Evolutionary conservation across 2,113 vertebrate species (phyloP), one percentile per base, ranked within the genome.

Genomic region (Uria aalge): DNA sequence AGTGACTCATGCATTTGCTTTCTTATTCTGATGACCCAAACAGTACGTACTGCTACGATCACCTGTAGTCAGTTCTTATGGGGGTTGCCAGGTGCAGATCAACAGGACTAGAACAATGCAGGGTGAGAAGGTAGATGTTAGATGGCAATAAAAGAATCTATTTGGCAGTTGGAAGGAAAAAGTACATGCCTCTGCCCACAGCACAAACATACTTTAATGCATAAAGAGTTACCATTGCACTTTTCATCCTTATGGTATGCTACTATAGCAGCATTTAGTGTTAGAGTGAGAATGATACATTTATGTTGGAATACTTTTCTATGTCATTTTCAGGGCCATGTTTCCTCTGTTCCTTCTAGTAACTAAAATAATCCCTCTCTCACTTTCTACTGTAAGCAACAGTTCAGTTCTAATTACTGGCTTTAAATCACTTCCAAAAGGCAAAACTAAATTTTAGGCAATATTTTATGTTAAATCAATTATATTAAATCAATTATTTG

Each of bases 161-260:
- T 81, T 77, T 60, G 69, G 34, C 53, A 78, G 30, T 8, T 40
- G 50, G 62, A 80, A 53, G 20, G 50, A 23, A 47, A 34, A 76
- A 45, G 12, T 66, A 14, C 5, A 5, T 8, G 27, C 15, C 4
- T 36, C 34, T 66, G 20, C 16, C 29, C 36, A 66, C 34, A 73
- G 15, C 40, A 47, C 3, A 2, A 23, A 50, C 0, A 0, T 59
- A 21, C 43, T 73, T 77, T 43, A 62, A 38, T 6, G 9, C 14
- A 52, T 9, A 18, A 73, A 43, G 2, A 17, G 26, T 43, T 82
- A 48, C 23, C 24, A 9, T 3, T 59, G 17, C 14, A 32, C 15
- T 71, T 62, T 40, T 24, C 34, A 66, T 17, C 14, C 34, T 27
- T 74, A 10, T 43, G 23, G 8, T 57, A 20, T 48, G 34, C 19